Evolutionary conservation across 2,797 vertebrate species (phyloP).

Genomic region (Taeniopygia guttata): DNA sequence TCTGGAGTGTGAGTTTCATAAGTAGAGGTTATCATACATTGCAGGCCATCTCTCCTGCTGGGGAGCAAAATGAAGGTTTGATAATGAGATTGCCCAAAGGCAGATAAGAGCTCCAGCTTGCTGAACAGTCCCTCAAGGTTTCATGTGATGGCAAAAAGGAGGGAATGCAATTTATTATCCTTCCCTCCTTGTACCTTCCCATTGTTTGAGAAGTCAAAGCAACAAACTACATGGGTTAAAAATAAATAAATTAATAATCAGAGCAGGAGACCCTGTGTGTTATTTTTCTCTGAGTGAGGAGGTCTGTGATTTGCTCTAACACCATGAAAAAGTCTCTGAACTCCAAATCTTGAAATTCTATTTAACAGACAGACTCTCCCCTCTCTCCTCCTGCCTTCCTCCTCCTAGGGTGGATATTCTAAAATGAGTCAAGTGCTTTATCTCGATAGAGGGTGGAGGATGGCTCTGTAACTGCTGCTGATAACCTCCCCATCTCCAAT

Average conservation of each 20-base stretch:
- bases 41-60: slow-evolving; percentile 72
- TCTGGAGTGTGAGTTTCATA: slow-evolving; percentile 73
- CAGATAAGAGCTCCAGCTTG: slow-evolving; percentile 71
- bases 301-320: not conserved
- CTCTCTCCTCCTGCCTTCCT: not conserved
- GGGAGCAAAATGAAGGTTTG: slow-evolving; percentile 70
- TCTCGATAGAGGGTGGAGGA: not conserved
- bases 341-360: slow-evolving; percentile 22
- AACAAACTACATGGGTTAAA: not conserved
- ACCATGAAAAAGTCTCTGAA: not conserved
- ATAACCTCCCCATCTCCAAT: slow-evolving; percentile 44
- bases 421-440: slow-evolving; percentile 53
- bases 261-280: not conserved
- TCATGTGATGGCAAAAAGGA: slow-evolving; percentile 58
- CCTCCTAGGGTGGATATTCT: not conserved
- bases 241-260: slow-evolving; percentile 45
- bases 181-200: slow-evolving; percentile 36
- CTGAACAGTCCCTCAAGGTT: slow-evolving; percentile 72
- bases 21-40: slow-evolving; percentile 76
- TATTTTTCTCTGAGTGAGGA: not conserved
- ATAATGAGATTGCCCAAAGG: slow-evolving; percentile 73
- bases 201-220: slow-evolving; percentile 53
- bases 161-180: slow-evolving; percentile 70
- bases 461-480: not conserved
- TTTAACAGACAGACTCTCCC: not conserved